Percentiles rank a stretch among this genome's conserved stretches.
These are phyloP conservation scores for Antheraea pernyi DNA, from an alignment of 1,140 invertebrate species.

Conservation along the genomic window DNA sequence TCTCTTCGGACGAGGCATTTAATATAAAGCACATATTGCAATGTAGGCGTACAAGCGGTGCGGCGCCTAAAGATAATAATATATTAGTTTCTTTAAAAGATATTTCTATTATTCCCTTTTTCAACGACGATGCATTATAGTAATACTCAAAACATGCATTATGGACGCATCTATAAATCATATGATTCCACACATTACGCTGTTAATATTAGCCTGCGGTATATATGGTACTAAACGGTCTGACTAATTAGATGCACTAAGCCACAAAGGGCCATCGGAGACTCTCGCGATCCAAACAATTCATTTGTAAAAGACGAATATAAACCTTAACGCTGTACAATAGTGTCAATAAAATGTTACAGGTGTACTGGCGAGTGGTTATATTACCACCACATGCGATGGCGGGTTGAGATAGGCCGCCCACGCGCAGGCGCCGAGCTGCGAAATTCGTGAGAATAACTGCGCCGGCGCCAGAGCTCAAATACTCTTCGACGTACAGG, in stretches of 20 bases:
- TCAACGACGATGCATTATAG: too few species aligned
- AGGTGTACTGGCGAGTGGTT: slow-evolving; percentile 38
- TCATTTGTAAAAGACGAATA: slow-evolving; percentile 22
- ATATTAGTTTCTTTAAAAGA: too few species aligned
- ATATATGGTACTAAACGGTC: slow-evolving; percentile 66
- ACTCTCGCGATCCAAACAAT: slow-evolving; percentile 26
- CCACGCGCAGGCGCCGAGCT: slow-evolving; percentile 68
- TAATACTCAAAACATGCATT: slow-evolving; percentile 15
- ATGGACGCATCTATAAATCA: slow-evolving; percentile 54
- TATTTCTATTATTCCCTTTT: too few species aligned
- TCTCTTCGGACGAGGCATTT: slow-evolving; percentile 43
- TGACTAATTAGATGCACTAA: slow-evolving; percentile 76
- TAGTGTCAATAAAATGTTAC: slow-evolving; percentile 33
- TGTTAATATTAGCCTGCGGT: slow-evolving; percentile 59
- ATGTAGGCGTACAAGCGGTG: neutral
- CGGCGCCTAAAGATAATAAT: neutral
- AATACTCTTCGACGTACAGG: slow-evolving; percentile 4
- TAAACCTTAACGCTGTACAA: slow-evolving; percentile 33
- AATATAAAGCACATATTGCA: slow-evolving; percentile 54
- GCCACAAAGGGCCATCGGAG: slow-evolving; percentile 58
- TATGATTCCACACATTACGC: slow-evolving; percentile 53
- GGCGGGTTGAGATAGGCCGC: slow-evolving; percentile 67
- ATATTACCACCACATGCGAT: slow-evolving; percentile 58
- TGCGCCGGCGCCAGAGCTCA: slow-evolving; percentile 49
- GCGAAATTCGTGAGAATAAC: slow-evolving; percentile 75